Evolutionary conservation across 2,797 vertebrate species (phyloP).

Genomic region (Rhabdomys pumilio): DNA sequence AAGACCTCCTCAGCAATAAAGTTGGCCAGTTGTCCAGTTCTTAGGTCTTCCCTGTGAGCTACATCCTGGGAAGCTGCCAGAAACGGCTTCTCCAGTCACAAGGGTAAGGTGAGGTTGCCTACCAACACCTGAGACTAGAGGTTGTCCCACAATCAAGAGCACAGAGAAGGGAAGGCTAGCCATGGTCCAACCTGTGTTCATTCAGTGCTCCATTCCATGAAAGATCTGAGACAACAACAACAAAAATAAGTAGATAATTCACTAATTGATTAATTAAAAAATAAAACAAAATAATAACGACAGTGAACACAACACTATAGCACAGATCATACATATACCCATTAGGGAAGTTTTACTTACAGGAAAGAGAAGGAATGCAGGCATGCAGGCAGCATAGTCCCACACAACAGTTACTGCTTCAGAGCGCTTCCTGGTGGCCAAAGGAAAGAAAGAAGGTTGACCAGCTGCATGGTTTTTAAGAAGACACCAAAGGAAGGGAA

Average conservation of each 20-base stretch:
- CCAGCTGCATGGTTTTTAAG: constrained; percentile 29
- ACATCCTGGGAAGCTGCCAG: background rate
- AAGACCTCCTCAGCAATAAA: background rate
- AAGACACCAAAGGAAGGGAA: constrained; percentile 41
- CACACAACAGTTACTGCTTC: background rate
- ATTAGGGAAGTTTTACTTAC: background rate
- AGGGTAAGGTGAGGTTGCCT: background rate
- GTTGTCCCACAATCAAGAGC: background rate
- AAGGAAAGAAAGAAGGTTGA: background rate
- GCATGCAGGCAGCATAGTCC: background rate
- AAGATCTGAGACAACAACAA: background rate
- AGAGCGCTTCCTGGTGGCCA: background rate
- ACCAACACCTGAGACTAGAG: background rate
- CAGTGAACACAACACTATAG: background rate
- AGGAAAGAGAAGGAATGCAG: background rate
- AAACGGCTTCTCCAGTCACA: background rate
- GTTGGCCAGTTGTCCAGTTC: too few relatives aligned
- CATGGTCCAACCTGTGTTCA: background rate
- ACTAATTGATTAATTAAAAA: background rate
- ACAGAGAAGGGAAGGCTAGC: background rate
- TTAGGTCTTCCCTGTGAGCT: background rate
- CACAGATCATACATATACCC: background rate
- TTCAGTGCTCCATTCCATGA: background rate
- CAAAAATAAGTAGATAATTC: background rate
- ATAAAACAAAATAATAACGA: background rate